A percentile compares a stretch with the other conserved stretches of the same genome.
Evolutionary conservation across 1,140 invertebrate genomes (phyloP).

Genomic region (Xylocopa sonorina): DNA sequence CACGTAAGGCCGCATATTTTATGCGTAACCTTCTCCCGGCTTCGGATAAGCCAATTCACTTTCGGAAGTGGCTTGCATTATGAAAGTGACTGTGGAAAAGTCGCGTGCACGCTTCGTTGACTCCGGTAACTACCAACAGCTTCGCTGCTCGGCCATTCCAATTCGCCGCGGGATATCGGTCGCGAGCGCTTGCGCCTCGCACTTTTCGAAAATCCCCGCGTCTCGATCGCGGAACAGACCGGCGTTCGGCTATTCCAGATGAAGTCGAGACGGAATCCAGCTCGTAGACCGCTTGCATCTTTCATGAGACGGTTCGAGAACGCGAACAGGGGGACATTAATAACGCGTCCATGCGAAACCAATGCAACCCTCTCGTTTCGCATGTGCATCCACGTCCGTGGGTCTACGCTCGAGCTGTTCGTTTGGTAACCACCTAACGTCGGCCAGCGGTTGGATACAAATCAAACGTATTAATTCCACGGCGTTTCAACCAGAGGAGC

Average conservation of each 20-base stretch:
- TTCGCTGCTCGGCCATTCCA: conserved; percentile 59
- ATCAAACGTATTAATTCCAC: conserved; percentile 18
- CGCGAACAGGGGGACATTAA: neutral
- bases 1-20: conserved; percentile 40
- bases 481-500: conserved; percentile 21
- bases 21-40: conserved; percentile 56
- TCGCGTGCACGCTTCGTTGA: conserved; percentile 65
- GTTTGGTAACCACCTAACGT: neutral
- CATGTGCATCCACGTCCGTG: neutral
- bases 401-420: conserved; percentile 13
- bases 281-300: too few relatives aligned
- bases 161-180: conserved; percentile 61
- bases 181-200: conserved; percentile 36
- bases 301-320: too few relatives aligned
- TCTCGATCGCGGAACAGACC: too few relatives aligned
- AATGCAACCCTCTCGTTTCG: neutral
- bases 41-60: conserved; percentile 66
- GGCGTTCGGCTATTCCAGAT: too few relatives aligned
- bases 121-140: conserved; percentile 50
- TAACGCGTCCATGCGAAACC: neutral
- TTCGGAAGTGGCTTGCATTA: conserved; percentile 65
- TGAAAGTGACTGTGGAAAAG: conserved; percentile 68
- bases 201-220: conserved; percentile 26
- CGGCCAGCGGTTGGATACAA: neutral
- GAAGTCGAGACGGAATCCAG: too few relatives aligned